phyloP scores from a whole-genome alignment of 1,140 invertebrate species.

The Hypothenemus hampei region DNA sequence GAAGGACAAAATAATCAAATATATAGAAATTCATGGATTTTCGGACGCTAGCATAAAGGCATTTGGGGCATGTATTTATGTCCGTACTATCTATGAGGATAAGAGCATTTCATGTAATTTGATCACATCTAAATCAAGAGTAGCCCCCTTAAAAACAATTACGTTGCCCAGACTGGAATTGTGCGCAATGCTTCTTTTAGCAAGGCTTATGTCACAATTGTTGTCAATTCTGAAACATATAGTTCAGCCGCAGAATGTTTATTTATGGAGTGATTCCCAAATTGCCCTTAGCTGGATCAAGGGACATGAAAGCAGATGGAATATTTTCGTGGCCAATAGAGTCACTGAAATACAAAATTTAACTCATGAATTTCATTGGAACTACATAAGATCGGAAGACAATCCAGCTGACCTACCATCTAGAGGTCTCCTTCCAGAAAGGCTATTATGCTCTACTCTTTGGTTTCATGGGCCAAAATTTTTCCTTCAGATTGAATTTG shows the following conservation, averaged over 20 bases:
- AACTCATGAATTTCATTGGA: slow-evolving; percentile 1
- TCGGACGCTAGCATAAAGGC: slow-evolving; percentile 28
- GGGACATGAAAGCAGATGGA: neutral
- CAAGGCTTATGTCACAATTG: slow-evolving; percentile 14
- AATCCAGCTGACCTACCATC: slow-evolving; percentile 47
- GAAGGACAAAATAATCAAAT: neutral
- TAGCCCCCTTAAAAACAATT: slow-evolving; percentile 12
- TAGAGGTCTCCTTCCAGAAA: slow-evolving; percentile 36
- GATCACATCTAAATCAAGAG: slow-evolving; percentile 10
- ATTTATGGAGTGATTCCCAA: neutral
- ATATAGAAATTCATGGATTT: slow-evolving; percentile 14
- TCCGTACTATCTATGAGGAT: neutral
- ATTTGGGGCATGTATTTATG: slow-evolving; percentile 39
- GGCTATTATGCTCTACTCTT: neutral
- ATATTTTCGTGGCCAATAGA: neutral
- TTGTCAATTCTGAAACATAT: slow-evolving; percentile 4
- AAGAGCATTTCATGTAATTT: neutral
- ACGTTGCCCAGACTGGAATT: slow-evolving; percentile 12
- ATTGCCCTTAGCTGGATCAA: neutral
- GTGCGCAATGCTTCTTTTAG: slow-evolving; percentile 37
- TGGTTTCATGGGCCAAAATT: neutral
- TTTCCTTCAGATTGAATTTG: neutral
- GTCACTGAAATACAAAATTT: neutral
- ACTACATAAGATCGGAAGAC: neutral
- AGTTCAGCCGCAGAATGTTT: neutral